Percentiles rank a stretch among this genome's conserved stretches.
Conservation (phyloP, 2,113 vertebrate species). For the Atlantisia rogersi region DNA sequence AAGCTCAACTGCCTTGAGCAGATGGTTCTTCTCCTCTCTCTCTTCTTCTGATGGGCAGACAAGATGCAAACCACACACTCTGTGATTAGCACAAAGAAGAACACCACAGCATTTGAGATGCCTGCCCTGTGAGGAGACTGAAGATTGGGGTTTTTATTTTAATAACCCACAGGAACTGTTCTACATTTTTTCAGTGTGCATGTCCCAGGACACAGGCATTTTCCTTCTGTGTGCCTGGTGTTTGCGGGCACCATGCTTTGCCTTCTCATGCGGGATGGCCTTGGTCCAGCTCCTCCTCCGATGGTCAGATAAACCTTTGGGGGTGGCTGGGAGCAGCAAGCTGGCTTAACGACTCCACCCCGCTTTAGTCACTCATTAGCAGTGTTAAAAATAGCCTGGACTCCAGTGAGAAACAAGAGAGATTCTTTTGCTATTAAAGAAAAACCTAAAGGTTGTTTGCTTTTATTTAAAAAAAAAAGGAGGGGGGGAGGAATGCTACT, state of each 20-base stretch:
- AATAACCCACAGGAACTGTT: not conserved
- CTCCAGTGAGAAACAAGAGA: not conserved
- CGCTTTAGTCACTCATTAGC: not conserved
- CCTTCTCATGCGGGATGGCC: not conserved
- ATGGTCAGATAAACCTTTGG: conserved; percentile 1
- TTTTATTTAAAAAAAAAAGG: too few relatives aligned
- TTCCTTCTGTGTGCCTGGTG: fast-evolving
- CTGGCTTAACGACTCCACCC: conserved; percentile 5
- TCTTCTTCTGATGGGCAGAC: not conserved
- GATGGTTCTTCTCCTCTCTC: not conserved
- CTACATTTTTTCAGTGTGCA: not conserved
- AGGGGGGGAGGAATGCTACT: not conserved
- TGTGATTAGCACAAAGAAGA: not conserved
- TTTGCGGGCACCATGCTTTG: not conserved
- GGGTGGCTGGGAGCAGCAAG: not conserved
- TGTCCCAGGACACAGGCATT: not conserved
- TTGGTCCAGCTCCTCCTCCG: not conserved
- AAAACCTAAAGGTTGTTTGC: not conserved
- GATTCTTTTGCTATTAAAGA: not conserved
- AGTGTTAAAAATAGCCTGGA: not conserved
- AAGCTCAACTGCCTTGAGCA: not conserved
- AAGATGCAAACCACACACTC: not conserved
- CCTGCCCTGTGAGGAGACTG: not conserved
- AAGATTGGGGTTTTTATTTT: not conserved
- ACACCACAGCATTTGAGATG: not conserved